A percentile compares a stretch with the other conserved stretches of the same genome.
Evolutionary conservation across 2,113 vertebrate species (phyloP).

Genomic region (Vicugna pacos): DNA sequence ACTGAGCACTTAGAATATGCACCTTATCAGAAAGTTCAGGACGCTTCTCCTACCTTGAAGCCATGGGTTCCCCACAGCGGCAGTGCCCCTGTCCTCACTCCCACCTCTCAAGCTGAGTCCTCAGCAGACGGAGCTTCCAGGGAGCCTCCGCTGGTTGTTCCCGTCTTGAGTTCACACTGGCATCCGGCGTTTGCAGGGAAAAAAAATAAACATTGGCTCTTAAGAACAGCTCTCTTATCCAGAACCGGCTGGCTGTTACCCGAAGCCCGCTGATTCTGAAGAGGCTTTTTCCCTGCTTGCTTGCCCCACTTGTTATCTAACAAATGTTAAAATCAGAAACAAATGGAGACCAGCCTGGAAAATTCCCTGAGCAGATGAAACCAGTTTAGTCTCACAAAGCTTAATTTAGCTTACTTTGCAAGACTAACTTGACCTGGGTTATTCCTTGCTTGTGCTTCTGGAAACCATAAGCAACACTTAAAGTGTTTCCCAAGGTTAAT

Average conservation of each 20-base stretch:
- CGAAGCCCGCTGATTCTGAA: not conserved
- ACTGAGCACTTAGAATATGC: not conserved
- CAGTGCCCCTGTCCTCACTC: rapidly evolving
- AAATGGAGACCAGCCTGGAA: not conserved
- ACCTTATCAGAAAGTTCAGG: not conserved
- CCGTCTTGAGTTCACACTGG: not conserved
- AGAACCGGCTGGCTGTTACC: not conserved
- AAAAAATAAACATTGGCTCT: not conserved
- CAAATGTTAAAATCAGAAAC: not conserved
- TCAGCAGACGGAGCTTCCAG: not conserved
- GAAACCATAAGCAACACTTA: not conserved
- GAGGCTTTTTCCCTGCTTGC: not conserved
- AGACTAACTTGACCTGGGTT: not conserved
- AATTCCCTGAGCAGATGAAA: not conserved
- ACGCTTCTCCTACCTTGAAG: not conserved
- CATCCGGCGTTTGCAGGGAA: not conserved
- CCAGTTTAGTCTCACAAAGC: not conserved
- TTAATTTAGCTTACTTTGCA: not conserved
- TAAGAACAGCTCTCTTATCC: not conserved
- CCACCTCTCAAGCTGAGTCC: not conserved
- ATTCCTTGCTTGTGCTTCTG: not conserved
- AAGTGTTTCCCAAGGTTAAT: not conserved
- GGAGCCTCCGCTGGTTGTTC: too few species aligned
- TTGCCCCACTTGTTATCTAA: not conserved
- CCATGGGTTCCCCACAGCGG: rapidly evolving